Conservation (phyloP, 2,113 vertebrate species). For the Dasyurus viverrinus region DNA sequence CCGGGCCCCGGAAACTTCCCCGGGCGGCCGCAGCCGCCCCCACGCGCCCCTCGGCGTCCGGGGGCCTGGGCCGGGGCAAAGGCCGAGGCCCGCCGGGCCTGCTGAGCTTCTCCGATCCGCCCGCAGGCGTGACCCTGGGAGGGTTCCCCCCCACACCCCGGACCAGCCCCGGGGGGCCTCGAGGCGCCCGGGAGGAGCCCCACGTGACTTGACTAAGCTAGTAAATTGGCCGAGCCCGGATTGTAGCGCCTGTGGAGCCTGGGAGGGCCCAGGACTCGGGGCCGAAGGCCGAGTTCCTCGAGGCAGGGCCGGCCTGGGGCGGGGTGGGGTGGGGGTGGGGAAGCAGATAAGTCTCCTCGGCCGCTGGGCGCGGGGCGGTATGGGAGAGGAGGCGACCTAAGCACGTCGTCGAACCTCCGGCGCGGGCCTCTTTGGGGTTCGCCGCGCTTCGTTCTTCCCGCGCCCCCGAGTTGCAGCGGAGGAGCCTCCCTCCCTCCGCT, state of each 20-base stretch:
- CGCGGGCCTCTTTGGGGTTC: too few relatives aligned
- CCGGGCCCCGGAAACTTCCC: background rate
- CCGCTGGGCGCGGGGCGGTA: background rate
- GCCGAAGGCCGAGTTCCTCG: background rate
- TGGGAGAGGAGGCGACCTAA: background rate
- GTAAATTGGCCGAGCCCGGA: background rate
- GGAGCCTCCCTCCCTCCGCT: too few relatives aligned
- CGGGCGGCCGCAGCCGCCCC: background rate
- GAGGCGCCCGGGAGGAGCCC: background rate
- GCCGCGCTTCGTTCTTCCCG: too few relatives aligned
- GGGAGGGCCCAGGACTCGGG: background rate
- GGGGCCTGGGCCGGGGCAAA: too few relatives aligned
- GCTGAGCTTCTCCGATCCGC: background rate
- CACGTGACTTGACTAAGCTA: background rate
- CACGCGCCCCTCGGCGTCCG: background rate
- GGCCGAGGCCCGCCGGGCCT: rapidly evolving
- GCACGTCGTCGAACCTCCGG: too few relatives aligned
- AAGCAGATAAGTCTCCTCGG: rapidly evolving
- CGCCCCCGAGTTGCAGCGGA: too few relatives aligned
- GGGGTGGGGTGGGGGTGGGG: background rate
- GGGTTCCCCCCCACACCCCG: too few relatives aligned
- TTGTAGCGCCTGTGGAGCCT: background rate
- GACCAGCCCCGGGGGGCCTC: too few relatives aligned
- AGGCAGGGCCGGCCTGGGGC: background rate
- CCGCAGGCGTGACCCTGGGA: background rate